Percentiles rank a stretch among this genome's conserved stretches.
Conservation (phyloP, 2,888 invertebrate genomes). For the Nomada fucata region DNA sequence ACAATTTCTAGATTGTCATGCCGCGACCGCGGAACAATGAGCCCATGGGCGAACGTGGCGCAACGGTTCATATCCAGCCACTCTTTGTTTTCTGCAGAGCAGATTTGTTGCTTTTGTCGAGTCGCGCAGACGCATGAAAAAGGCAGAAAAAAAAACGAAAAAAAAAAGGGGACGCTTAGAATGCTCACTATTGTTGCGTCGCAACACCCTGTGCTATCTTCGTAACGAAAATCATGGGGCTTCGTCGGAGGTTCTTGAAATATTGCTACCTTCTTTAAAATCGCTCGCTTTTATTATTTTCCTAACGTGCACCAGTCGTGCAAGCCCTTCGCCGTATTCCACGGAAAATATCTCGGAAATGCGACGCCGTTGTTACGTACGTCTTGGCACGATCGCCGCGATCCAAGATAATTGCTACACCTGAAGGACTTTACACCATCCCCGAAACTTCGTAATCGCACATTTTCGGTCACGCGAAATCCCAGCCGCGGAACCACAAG, state of each 20-base stretch:
- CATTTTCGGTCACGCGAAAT: constrained; percentile 12
- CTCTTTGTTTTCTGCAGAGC: constrained; percentile 36
- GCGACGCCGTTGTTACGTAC: background rate
- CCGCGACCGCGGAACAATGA: constrained; percentile 42
- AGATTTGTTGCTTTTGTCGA: constrained; percentile 59
- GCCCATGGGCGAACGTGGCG: constrained; percentile 40
- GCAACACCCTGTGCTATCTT: background rate
- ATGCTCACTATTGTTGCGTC: constrained; percentile 49
- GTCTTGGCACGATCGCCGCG: background rate
- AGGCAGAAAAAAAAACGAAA: constrained; percentile 1
- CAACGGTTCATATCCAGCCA: constrained; percentile 46
- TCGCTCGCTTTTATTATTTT: background rate
- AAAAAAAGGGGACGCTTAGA: constrained; percentile 28
- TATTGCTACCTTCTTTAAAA: background rate
- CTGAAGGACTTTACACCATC: background rate
- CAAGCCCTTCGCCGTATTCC: background rate
- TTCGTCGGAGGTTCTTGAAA: constrained; percentile 1
- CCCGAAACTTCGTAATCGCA: background rate
- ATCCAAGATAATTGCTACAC: background rate
- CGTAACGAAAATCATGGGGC: constrained; percentile 22
- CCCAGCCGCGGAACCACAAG: background rate
- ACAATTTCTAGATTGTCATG: constrained; percentile 48
- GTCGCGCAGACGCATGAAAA: constrained; percentile 45
- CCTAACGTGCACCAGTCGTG: no score
- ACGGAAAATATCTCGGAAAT: background rate